Base-by-base conservation (phyloP, 2,797 vertebrate genomes). In the Chaunax sp. region DNA sequence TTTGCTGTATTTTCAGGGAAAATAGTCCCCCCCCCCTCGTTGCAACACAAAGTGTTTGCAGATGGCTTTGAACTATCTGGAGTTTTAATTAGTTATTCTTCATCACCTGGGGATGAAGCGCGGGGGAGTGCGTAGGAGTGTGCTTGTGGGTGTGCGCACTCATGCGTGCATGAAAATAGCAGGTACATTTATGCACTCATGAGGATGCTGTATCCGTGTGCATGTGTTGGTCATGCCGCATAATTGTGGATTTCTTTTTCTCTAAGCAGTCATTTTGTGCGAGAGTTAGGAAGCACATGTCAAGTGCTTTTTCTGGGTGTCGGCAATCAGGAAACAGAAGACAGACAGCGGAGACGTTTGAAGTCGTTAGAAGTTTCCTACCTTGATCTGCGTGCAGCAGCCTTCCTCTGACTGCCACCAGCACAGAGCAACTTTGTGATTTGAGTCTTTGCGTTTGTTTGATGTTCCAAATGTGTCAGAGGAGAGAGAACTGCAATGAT, bases 361-460 rank as follows among this genome's bases (percentile, higher is more conserved):
- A 91, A 91, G 89, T 92, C 80, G 67, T 92, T 84, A 87, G 89
- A 92, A 90, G 90, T 91, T 91, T 62, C 68, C 72, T 77, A 86
- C 89, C 86, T 90, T 90, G 88, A 93, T 92, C 89, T 90, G 85
- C 84, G 87, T 87, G 87, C 87, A 76, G 83, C 78, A 77, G 69
- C 75, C 88, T 25, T 88, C 90, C 83, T 85, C 82, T 41, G 64
- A 81, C 90, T 88, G 90, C 90, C 89, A 90, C 87, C 78, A 69
- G 79, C 74, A 47, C 84, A 70, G 30, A 83, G 80, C 71, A 84
- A 89, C 88, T 91, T 90, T 89, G 68, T 87, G 90, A 90, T 91
- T 89, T 85, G 67, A 87, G 84, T 84, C 78, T 84, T 79, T 84
- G 87, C 86, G 78, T 87, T 84, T 89, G 89, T 93, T 92, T 93